Percentiles rank a stretch among this genome's conserved stretches.
Evolutionary conservation across 2,888 invertebrate species (phyloP).

Genomic region (Itoplectis maculator): DNA sequence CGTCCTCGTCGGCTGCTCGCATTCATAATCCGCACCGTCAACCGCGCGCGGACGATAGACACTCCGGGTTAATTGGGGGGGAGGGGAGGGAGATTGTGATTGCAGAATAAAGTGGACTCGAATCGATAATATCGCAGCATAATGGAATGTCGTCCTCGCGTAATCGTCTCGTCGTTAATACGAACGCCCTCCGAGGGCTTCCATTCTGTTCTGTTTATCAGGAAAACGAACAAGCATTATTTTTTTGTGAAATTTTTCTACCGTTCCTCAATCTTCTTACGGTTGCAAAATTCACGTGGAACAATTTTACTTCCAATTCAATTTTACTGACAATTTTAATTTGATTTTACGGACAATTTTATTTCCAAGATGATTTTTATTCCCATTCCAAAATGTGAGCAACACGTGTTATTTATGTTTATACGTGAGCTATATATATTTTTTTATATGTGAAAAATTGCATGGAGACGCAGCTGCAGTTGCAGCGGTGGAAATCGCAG

Average conservation of each 20-base stretch:
- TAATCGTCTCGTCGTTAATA: slow-evolving; percentile 9
- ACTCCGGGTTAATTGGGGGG: slow-evolving; percentile 19
- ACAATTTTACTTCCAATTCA: too few species aligned
- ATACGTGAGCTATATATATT: background rate
- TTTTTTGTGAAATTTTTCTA: too few species aligned
- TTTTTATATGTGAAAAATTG: background rate
- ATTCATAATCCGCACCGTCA: slow-evolving; percentile 17
- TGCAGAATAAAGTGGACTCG: slow-evolving; percentile 1
- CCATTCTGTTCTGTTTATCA: too few species aligned
- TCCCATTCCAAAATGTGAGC: too few species aligned
- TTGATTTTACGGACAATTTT: too few species aligned
- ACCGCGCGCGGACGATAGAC: background rate
- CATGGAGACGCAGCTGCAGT: background rate
- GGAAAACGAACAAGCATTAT: too few species aligned
- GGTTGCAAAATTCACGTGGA: too few species aligned
- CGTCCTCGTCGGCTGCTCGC: background rate
- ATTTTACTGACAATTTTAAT: too few species aligned
- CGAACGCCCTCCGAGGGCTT: background rate
- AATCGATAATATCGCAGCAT: background rate
- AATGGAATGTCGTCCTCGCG: background rate
- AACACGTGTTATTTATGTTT: slow-evolving; percentile 55
- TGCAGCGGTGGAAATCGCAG: slow-evolving; percentile 7
- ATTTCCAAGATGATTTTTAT: too few species aligned
- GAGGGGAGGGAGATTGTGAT: slow-evolving; percentile 7
- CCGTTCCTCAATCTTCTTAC: too few species aligned